phyloP scores from a whole-genome alignment of 1,140 invertebrate species.

The Drosophila sp. region DNA sequence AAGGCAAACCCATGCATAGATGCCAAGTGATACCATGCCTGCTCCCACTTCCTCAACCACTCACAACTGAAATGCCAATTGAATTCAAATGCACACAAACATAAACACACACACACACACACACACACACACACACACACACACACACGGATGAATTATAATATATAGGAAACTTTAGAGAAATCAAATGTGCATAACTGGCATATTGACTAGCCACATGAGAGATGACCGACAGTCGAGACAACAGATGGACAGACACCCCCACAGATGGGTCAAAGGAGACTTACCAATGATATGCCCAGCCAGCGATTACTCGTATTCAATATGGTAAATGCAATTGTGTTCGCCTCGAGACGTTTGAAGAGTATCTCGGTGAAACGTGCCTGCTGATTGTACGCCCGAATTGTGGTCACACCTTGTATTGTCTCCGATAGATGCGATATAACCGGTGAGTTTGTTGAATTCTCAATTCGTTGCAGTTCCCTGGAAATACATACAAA shows the following conservation, averaged over 20 bases:
- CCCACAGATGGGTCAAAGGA: slow-evolving; percentile 25
- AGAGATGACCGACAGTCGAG: slow-evolving; percentile 11
- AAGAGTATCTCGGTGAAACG: slow-evolving; percentile 87
- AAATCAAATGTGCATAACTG: slow-evolving; percentile 53
- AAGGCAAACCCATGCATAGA: not conserved
- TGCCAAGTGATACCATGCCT: not conserved
- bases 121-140: too few relatives aligned
- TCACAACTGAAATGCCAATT: slow-evolving; percentile 45
- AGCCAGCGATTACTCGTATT: slow-evolving; percentile 93
- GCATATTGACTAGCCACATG: slow-evolving; percentile 40
- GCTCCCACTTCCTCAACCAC: not conserved
- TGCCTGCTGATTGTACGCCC: slow-evolving; percentile 88
- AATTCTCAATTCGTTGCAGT: slow-evolving; percentile 87
- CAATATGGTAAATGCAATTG: slow-evolving; percentile 89
- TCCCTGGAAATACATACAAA: slow-evolving; percentile 84
- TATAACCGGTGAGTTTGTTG: slow-evolving; percentile 89
- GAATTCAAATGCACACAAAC: slow-evolving; percentile 36
- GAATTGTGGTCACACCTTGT: slow-evolving; percentile 87
- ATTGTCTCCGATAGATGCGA: slow-evolving; percentile 89
- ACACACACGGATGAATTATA: too few relatives aligned
- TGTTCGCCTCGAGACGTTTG: slow-evolving; percentile 88
- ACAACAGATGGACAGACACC: slow-evolving; percentile 34
- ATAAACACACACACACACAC: not conserved
- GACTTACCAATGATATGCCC: slow-evolving; percentile 89
- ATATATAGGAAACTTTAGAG: slow-evolving; percentile 16